Evolutionary conservation across 2,113 vertebrate genomes (phyloP), one percentile per base, ranked within the genome.

Genomic region (Toxotes chatareus): DNA sequence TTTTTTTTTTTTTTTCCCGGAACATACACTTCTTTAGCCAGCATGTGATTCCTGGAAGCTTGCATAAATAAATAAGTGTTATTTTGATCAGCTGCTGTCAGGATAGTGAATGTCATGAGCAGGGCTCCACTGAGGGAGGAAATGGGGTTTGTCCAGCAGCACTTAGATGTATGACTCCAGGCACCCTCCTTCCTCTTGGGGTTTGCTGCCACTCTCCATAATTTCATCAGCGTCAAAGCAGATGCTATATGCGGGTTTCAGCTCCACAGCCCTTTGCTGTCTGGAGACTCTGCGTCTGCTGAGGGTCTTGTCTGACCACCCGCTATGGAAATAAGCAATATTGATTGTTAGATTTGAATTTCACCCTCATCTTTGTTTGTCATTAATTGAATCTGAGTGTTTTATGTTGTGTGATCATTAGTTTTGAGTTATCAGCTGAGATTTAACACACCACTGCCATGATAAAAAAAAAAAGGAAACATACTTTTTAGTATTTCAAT

Each of bases 1-100:
- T 82, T 85, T 90, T 89, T 87, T 71, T 60, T 64, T 46, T 75
- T 81, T 82, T 85, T 90, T 90, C 88, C 86, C 74, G 90, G 88
- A 90, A 90, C 83, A 73, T 56, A 79, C 17, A 66, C 74, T 89
- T 86, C 76, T 88, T 76, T 40, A 80, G 69, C 79, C 49, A 53
- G 74, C 73, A 65, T 83, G 79, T 88, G 85, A 80, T 92, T 93
- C 93, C 91, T 89, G 90, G 92, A 94, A 93, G 66, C 68, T 17
- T 63, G 80, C 87, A 89, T 88, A 69, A 90, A 92, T 94, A 92
- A 94, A 90, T 88, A 87, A 91, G 83, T 88, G 85, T 89, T 91
- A 91, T 91, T 92, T 93, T 91, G 89, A 93, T 93, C 80, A 76
- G 76, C 65, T 36, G 60, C 86, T 91, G 89, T 91, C 92, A 91